These are phyloP conservation scores for Chaetorhynchus papuensis DNA, from an alignment of 2,113 vertebrate species.

Conservation along the genomic window DNA sequence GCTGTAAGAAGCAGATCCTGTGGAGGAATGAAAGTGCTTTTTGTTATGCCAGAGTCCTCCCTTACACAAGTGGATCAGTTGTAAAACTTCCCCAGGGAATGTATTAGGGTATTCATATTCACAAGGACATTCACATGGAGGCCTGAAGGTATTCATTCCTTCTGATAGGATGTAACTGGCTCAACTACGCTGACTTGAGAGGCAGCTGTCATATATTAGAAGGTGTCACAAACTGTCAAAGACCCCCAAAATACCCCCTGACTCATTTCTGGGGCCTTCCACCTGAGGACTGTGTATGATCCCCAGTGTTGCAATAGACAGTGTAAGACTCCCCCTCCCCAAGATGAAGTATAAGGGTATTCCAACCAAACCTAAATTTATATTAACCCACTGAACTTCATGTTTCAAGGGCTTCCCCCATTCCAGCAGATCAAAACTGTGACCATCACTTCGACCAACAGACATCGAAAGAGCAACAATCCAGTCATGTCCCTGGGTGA, in stretches of 20 bases:
- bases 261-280: background rate
- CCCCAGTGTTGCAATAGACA: background rate
- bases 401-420: background rate
- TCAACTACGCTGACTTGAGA: background rate
- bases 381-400: background rate
- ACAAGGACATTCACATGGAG: background rate
- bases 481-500: no score
- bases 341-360: no score
- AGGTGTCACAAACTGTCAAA: background rate
- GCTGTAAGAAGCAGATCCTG: background rate
- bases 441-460: accelerated
- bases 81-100: background rate
- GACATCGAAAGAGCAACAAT: background rate
- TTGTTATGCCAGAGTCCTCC: background rate
- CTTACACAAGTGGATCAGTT: background rate
- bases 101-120: background rate
- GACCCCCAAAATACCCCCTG: background rate
- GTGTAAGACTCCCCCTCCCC: background rate
- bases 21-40: background rate
- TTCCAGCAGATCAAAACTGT: background rate
- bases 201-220: background rate
- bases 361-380: background rate
- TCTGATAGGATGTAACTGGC: background rate
- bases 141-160: background rate
- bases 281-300: background rate